Conservation (phyloP, 2,888 invertebrate species). For the Phortica okadai region DNA sequence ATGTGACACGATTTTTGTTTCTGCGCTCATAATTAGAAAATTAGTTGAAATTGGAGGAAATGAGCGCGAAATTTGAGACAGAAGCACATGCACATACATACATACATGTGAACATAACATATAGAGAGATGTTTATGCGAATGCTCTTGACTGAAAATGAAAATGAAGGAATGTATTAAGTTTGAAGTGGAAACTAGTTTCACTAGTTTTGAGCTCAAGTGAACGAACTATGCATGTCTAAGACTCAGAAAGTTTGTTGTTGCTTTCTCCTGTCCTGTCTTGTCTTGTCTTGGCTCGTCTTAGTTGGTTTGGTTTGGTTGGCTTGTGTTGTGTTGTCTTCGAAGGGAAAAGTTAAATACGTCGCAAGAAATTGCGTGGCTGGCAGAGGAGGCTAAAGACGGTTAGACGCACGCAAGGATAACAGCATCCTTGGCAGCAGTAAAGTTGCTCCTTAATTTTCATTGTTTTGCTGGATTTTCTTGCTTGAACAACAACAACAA, state of each 20-base stretch:
- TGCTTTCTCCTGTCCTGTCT: background rate
- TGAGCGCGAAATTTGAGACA: slow-evolving; percentile 40
- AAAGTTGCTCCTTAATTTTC: slow-evolving; percentile 28
- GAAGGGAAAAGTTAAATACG: slow-evolving; percentile 12
- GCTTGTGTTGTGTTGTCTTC: background rate
- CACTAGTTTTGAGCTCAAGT: background rate
- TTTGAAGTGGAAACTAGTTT: slow-evolving; percentile 31
- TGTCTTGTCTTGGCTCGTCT: background rate
- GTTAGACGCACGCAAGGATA: slow-evolving; percentile 18
- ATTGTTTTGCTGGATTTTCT: slow-evolving; percentile 30
- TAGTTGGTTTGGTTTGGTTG: background rate
- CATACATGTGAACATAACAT: background rate
- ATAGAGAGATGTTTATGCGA: background rate
- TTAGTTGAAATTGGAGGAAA: slow-evolving; percentile 55
- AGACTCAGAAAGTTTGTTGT: slow-evolving; percentile 13
- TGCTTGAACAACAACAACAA: background rate
- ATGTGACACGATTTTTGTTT: slow-evolving; percentile 73
- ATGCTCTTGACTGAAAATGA: slow-evolving; percentile 5
- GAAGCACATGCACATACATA: background rate
- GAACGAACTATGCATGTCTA: background rate
- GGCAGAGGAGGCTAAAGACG: background rate
- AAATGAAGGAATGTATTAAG: slow-evolving; percentile 6
- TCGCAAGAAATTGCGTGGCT: background rate
- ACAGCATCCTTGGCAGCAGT: slow-evolving; percentile 12
- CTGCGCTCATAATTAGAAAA: slow-evolving; percentile 75